Percentiles rank a stretch among this genome's conserved stretches.
Conservation (phyloP, 2,797 vertebrate genomes). For the Rhinatrema bivittatum region DNA sequence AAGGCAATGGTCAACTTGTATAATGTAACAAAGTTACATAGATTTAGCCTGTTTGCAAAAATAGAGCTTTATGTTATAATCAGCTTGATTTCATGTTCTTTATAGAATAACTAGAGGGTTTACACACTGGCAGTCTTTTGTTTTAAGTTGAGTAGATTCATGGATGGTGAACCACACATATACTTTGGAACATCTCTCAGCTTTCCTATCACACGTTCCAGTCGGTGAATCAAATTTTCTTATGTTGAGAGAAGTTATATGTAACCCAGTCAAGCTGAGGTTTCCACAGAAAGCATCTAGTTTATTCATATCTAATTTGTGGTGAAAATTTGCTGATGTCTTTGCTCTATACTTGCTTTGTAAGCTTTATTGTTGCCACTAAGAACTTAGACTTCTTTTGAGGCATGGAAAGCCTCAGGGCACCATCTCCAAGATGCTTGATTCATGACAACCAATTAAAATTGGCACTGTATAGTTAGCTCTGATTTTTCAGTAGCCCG, state of each 20-base stretch:
- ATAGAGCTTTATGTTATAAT: too few species aligned
- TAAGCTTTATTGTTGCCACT: slow-evolving; percentile 45
- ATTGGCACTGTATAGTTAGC: not conserved
- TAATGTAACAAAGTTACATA: too few species aligned
- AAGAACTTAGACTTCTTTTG: slow-evolving; percentile 18
- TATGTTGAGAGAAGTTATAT: slow-evolving; percentile 30
- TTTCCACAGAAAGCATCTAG: slow-evolving; percentile 37
- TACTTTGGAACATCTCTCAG: slow-evolving; percentile 35
- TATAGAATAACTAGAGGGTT: too few species aligned
- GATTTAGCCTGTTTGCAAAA: too few species aligned
- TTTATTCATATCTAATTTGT: slow-evolving; percentile 50
- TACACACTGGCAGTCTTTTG: slow-evolving; percentile 18
- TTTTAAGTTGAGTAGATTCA: slow-evolving; percentile 29
- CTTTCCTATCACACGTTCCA: slow-evolving; percentile 49
- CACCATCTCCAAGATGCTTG: slow-evolving; percentile 21
- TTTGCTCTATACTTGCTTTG: slow-evolving; percentile 41
- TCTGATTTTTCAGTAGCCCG: not conserved
- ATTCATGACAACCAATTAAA: not conserved
- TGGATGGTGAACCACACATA: slow-evolving; percentile 38
- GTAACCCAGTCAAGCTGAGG: slow-evolving; percentile 29
- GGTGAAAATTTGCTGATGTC: slow-evolving; percentile 51
- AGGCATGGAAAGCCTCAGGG: slow-evolving; percentile 27
- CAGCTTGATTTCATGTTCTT: too few species aligned
- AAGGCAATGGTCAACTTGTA: too few species aligned
- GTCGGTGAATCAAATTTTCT: slow-evolving; percentile 38